phyloP scores from a whole-genome alignment of 2,888 invertebrate species.

The Esperia sulphurella region DNA sequence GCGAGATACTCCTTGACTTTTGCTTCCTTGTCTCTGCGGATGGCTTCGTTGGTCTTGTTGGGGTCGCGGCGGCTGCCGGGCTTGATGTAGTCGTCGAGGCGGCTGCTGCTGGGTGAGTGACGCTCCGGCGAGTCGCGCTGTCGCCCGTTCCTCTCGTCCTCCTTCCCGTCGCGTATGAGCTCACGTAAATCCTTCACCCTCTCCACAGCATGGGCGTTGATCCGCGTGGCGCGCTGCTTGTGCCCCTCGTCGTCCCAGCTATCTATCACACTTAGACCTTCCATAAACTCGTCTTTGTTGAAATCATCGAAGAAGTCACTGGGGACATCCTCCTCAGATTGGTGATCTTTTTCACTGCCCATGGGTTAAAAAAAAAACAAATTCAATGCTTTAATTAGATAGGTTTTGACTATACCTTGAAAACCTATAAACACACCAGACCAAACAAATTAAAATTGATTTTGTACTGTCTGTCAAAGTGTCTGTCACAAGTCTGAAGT shows the following conservation, averaged over 20 bases:
- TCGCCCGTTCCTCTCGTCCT: slow-evolving; percentile 9
- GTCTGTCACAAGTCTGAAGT: no score
- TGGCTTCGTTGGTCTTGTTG: slow-evolving; percentile 64
- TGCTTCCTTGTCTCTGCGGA: slow-evolving; percentile 62
- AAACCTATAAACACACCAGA: no score
- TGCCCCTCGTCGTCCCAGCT: slow-evolving; percentile 52
- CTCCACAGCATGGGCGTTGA: slow-evolving; percentile 35
- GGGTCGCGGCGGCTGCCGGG: slow-evolving; percentile 69
- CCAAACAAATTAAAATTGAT: no score
- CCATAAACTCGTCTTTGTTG: slow-evolving; percentile 64
- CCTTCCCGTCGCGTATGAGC: slow-evolving; percentile 34
- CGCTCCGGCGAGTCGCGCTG: neutral
- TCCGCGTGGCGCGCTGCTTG: slow-evolving; percentile 22
- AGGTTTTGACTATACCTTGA: no score
- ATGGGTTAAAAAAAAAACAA: slow-evolving; percentile 1
- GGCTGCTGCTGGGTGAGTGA: slow-evolving; percentile 18
- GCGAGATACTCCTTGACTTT: slow-evolving; percentile 66
- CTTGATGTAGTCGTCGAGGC: slow-evolving; percentile 52
- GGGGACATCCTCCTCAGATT: slow-evolving; percentile 58
- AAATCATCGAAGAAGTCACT: slow-evolving; percentile 75
- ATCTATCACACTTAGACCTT: slow-evolving; percentile 69
- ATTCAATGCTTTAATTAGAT: no score
- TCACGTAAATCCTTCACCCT: slow-evolving; percentile 53
- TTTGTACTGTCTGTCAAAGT: no score
- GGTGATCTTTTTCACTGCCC: slow-evolving; percentile 29